Evolutionary conservation across 2,797 vertebrate species (phyloP).

Genomic region (Emydoidea blandingii): DNA sequence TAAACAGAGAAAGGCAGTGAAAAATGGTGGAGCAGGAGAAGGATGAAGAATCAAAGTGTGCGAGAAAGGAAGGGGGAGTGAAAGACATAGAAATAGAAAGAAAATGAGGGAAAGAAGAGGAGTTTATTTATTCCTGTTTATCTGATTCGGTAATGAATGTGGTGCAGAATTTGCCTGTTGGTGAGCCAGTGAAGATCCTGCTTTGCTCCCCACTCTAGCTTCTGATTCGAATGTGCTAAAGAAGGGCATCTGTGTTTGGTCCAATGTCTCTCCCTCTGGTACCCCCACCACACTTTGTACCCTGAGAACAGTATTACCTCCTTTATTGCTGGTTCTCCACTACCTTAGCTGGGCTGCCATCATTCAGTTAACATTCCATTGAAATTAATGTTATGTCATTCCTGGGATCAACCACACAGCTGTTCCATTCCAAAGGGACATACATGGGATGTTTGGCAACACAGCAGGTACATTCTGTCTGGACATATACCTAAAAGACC

Average conservation of each 20-base stretch:
- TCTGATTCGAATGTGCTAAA: slow-evolving; percentile 3
- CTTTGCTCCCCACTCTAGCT: background rate
- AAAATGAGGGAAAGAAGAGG: slow-evolving; percentile 20
- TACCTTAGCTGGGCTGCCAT: background rate
- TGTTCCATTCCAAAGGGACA: background rate
- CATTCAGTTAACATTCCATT: background rate
- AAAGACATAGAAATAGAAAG: slow-evolving; percentile 23
- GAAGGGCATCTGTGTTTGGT: background rate
- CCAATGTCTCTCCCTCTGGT: background rate
- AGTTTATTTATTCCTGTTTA: slow-evolving; percentile 32
- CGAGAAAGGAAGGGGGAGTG: slow-evolving; percentile 28
- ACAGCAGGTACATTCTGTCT: background rate
- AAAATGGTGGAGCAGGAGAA: slow-evolving; percentile 27
- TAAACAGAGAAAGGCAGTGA: slow-evolving; percentile 39
- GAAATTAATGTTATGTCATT: background rate
- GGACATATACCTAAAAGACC: background rate
- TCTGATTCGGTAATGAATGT: slow-evolving; percentile 24
- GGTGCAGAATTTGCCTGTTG: slow-evolving; percentile 28
- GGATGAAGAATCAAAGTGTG: slow-evolving; percentile 51
- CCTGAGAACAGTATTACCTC: background rate
- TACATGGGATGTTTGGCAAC: background rate
- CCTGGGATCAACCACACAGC: background rate
- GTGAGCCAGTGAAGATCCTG: slow-evolving; percentile 17
- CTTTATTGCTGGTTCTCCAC: background rate
- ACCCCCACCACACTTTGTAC: background rate